Evolutionary conservation across 2,888 invertebrate genomes (phyloP).

Genomic region (Eulithis testata): DNA sequence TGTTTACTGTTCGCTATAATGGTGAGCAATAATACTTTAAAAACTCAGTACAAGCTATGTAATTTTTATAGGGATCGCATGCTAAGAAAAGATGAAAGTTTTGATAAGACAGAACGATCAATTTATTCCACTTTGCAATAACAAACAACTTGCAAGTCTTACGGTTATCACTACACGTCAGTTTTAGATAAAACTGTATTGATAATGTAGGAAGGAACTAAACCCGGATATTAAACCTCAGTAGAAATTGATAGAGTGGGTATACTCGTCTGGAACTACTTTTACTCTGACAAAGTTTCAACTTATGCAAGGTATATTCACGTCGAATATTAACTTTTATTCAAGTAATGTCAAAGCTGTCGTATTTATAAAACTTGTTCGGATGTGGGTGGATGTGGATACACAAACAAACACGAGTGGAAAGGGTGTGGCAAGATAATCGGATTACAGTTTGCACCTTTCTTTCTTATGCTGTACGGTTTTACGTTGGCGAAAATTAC

Average conservation of each 20-base stretch:
- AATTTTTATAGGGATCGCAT: conserved; percentile 3
- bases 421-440: background rate
- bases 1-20: conserved; percentile 9
- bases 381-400: too few relatives aligned
- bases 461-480: background rate
- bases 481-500: background rate
- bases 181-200: conserved; percentile 47
- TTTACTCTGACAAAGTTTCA: conserved; percentile 17
- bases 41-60: background rate
- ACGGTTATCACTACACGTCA: conserved; percentile 41
- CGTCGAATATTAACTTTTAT: background rate
- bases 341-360: background rate
- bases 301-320: background rate
- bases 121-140: conserved; percentile 29
- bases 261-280: conserved; percentile 5
- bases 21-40: conserved; percentile 2
- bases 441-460: background rate
- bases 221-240: conserved; percentile 41
- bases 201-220: conserved; percentile 47
- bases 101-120: conserved; percentile 23
- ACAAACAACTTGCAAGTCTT: conserved; percentile 24
- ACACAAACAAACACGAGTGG: background rate
- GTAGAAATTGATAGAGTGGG: conserved; percentile 25
- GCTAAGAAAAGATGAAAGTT: conserved; percentile 26
- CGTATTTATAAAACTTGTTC: background rate